phyloP scores from a whole-genome alignment of 92 coral and sea anemone species.

The Parazoanthus atlanticus region DNA sequence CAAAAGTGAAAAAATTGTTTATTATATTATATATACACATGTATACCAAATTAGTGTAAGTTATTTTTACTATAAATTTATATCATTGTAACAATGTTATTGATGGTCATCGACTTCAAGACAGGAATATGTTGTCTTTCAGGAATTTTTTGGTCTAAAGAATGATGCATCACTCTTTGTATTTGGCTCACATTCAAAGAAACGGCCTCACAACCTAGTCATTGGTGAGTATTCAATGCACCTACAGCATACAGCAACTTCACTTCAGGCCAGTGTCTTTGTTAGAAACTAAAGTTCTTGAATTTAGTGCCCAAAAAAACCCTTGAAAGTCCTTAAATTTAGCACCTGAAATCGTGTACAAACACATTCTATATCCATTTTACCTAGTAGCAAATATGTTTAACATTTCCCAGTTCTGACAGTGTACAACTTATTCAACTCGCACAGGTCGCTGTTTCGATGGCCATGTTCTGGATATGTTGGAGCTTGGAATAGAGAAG shows the following conservation, averaged over 20 bases:
- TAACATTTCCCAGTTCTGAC: neutral
- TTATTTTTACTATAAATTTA: no score
- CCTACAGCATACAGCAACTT: no score
- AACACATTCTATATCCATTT: no score
- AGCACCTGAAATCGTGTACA: no score
- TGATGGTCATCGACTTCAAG: neutral
- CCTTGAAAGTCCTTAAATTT: no score
- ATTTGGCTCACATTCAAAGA: constrained; percentile 97
- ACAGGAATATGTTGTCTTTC: constrained; percentile 9
- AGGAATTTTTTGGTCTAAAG: constrained; percentile 94
- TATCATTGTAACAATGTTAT: no score
- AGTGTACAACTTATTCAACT: neutral
- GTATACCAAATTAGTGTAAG: no score
- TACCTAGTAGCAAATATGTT: no score
- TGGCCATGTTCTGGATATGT: constrained; percentile 94
- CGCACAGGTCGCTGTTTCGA: constrained; percentile 85
- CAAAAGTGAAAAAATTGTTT: no score
- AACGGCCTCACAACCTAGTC: constrained; percentile 91
- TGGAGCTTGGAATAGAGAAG: constrained; percentile 87
- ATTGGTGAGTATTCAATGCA: constrained; percentile 64
- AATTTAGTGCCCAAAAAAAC: no score
- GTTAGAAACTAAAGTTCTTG: neutral
- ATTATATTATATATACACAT: no score
- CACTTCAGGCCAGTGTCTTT: no score
- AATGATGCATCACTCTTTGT: constrained; percentile 92